Evolutionary conservation across 2,797 vertebrate species (phyloP).

Genomic region (Molossus alvarezi): DNA sequence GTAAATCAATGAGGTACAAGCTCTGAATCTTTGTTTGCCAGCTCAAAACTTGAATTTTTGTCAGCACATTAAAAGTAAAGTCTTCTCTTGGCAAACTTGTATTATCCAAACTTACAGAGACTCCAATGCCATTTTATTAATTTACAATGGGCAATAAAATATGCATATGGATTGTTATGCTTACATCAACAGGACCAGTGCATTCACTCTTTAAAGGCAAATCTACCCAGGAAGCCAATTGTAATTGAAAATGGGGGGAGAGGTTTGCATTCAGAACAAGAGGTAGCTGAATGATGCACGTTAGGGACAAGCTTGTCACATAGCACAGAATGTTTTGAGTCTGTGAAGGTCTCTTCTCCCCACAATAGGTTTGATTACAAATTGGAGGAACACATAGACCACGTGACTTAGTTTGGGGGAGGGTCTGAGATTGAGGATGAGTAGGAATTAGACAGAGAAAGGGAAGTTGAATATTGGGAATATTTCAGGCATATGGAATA

Average conservation of each 20-base stretch:
- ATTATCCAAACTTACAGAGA: slow-evolving; percentile 7
- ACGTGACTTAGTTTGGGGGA: neutral
- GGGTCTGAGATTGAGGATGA: neutral
- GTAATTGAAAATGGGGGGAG: neutral
- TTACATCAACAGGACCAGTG: slow-evolving; percentile 19
- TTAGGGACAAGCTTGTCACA: neutral
- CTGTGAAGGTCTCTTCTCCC: neutral
- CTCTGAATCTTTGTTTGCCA: slow-evolving; percentile 60
- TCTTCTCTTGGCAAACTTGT: slow-evolving; percentile 46
- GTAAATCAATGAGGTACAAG: neutral
- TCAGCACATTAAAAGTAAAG: slow-evolving; percentile 45
- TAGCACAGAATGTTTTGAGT: neutral
- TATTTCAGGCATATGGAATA: neutral
- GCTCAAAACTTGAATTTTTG: slow-evolving; percentile 55
- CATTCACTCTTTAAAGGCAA: slow-evolving; percentile 54
- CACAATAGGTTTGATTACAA: neutral
- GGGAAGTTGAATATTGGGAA: neutral
- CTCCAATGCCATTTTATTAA: slow-evolving; percentile 61
- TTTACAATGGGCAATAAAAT: slow-evolving; percentile 52
- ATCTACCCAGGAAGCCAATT: slow-evolving; percentile 9
- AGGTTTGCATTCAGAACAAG: neutral
- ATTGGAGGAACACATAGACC: neutral
- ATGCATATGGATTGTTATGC: slow-evolving; percentile 16
- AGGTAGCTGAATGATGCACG: neutral
- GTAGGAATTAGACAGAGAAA: slow-evolving; percentile 14